phyloP scores from a whole-genome alignment of 1,140 invertebrate genomes.

The Lamellibrachia luymesi region DNA sequence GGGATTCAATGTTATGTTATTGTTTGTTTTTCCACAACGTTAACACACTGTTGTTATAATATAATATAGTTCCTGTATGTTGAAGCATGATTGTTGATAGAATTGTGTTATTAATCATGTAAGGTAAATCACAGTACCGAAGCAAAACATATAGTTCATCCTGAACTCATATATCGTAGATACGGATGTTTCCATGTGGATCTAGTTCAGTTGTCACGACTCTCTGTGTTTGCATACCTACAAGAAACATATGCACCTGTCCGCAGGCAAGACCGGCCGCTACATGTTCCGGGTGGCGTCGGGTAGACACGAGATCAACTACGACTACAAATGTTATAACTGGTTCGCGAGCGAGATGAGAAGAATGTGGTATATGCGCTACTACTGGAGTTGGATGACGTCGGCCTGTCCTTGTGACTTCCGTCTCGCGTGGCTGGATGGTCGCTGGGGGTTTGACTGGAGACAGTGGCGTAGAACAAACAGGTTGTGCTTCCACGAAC shows the following conservation, averaged over 20 bases:
- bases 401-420: not conserved
- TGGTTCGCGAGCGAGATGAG: not conserved
- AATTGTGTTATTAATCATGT: no score
- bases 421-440: not conserved
- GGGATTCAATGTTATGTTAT: no score
- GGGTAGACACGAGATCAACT: not conserved
- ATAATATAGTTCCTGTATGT: no score
- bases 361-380: not conserved
- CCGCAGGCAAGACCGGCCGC: not conserved
- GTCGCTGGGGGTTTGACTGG: not conserved
- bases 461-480: not conserved
- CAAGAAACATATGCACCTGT: not conserved
- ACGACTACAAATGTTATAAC: not conserved
- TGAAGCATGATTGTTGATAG: no score
- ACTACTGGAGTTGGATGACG: not conserved
- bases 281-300: not conserved
- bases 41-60: no score
- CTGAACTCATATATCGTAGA: no score
- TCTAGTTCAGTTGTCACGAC: no score
- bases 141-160: no score
- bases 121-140: no score
- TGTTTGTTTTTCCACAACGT: no score
- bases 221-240: no score
- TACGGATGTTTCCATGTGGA: no score
- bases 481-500: not conserved